Evolutionary conservation across 2,113 vertebrate species (phyloP).

Genomic region (Coracopsis vasa): DNA sequence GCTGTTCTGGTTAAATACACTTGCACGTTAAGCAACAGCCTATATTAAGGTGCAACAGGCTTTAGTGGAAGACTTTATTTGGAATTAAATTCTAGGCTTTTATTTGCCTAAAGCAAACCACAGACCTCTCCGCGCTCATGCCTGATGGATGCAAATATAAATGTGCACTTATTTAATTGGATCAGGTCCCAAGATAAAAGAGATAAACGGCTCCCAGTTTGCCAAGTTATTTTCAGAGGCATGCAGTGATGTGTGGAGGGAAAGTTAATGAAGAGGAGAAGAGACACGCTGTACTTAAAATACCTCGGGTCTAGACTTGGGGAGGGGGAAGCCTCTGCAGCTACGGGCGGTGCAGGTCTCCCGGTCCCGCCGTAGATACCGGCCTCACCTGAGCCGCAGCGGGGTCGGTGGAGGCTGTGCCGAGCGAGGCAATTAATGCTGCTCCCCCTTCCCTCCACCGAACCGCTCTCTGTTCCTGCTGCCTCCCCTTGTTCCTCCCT

Average conservation of each 20-base stretch:
- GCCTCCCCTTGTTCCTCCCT: conserved; percentile 33
- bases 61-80: too few relatives aligned
- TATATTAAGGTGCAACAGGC: too few relatives aligned
- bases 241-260: conserved; percentile 78
- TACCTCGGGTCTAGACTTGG: conserved; percentile 60
- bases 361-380: neutral
- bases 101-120: conserved; percentile 75
- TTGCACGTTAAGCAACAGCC: too few relatives aligned
- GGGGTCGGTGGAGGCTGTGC: neutral
- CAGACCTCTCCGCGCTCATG: conserved; percentile 73
- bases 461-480: neutral
- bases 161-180: conserved; percentile 96
- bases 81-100: too few relatives aligned
- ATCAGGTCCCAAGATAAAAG: conserved; percentile 93
- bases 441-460: neutral
- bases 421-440: neutral
- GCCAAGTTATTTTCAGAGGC: conserved; percentile 89
- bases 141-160: conserved; percentile 90
- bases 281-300: conserved; percentile 68
- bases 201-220: conserved; percentile 88
- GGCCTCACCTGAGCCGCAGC: neutral
- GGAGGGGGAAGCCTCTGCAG: neutral
- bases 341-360: neutral
- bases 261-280: conserved; percentile 75
- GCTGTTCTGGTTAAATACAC: too few relatives aligned